Percentiles rank a stretch among this genome's conserved stretches.
Conservation (phyloP, 2,888 invertebrate genomes). For the Trissolcus japonicus region DNA sequence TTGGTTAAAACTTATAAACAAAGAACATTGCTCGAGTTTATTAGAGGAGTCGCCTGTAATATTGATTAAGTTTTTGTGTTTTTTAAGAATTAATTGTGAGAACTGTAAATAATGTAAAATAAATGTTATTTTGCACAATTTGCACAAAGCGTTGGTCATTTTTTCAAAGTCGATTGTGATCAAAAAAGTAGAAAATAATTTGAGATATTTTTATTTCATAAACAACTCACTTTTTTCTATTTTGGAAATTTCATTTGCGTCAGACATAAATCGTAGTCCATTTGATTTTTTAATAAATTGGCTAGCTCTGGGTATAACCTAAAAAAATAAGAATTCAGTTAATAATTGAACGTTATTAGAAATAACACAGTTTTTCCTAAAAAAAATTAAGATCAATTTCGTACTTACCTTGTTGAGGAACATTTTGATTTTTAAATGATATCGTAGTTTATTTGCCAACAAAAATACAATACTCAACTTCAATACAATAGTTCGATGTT, state of each 20-base stretch:
- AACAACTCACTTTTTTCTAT: constrained; percentile 65
- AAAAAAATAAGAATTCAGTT: neutral
- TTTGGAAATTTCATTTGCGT: constrained; percentile 44
- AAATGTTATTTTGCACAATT: neutral
- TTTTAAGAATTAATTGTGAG: neutral
- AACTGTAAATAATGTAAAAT: constrained; percentile 3
- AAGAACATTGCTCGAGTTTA: constrained; percentile 36
- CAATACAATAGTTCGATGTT: no score
- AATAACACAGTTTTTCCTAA: neutral
- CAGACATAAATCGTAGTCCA: constrained; percentile 48
- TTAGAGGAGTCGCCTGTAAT: constrained; percentile 34
- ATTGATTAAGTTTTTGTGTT: constrained; percentile 3
- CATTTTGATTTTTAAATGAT: constrained; percentile 14
- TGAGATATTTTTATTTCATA: no score
- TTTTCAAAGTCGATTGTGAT: neutral
- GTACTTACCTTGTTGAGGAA: constrained; percentile 55
- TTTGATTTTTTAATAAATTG: constrained; percentile 39
- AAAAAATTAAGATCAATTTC: neutral
- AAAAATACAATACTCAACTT: no score
- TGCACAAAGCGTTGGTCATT: neutral
- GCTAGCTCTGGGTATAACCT: constrained; percentile 57
- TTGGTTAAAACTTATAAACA: constrained; percentile 32
- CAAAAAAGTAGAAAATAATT: no score
- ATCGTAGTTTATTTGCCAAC: no score
- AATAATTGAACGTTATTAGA: neutral